Percentiles rank a stretch among this genome's conserved stretches.
phyloP scores from a whole-genome alignment of 1,140 invertebrate genomes.

The Pseudomyrmex concolor region DNA sequence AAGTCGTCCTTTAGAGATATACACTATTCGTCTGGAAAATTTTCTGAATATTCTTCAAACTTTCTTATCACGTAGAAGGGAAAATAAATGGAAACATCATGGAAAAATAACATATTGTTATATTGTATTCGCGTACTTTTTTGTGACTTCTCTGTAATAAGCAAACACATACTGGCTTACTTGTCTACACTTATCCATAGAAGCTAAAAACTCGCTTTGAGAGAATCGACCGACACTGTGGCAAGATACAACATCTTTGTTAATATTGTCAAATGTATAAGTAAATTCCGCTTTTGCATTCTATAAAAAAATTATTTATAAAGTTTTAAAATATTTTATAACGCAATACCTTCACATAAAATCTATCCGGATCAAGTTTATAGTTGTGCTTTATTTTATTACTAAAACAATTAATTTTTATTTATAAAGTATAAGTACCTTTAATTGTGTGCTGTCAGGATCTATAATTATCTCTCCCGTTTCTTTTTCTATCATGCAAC shows the following conservation, averaged over 20 bases:
- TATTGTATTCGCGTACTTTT: conserved; percentile 85
- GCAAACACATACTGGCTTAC: conserved; percentile 88
- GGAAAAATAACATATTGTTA: conserved; percentile 63
- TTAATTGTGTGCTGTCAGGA: conserved; percentile 86
- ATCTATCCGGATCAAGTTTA: no score
- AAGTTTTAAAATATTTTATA: background rate
- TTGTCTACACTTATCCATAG: conserved; percentile 87
- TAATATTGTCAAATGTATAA: conserved; percentile 90
- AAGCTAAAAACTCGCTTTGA: conserved; percentile 87
- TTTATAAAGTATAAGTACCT: conserved; percentile 76
- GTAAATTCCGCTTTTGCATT: conserved; percentile 87
- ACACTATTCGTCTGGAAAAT: no score
- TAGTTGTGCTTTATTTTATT: background rate
- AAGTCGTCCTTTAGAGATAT: no score
- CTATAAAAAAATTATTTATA: conserved; percentile 72
- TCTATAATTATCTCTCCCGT: conserved; percentile 88
- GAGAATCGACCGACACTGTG: conserved; percentile 89
- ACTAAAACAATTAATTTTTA: conserved; percentile 15
- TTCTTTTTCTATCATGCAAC: conserved; percentile 88
- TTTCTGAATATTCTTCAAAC: no score
- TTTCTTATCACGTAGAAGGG: background rate
- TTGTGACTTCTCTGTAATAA: conserved; percentile 89
- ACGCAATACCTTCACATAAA: no score
- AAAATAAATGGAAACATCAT: background rate
- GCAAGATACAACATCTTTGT: conserved; percentile 87